Conservation (phyloP, 2,888 invertebrate species). For the Chelonus formosanus region DNA sequence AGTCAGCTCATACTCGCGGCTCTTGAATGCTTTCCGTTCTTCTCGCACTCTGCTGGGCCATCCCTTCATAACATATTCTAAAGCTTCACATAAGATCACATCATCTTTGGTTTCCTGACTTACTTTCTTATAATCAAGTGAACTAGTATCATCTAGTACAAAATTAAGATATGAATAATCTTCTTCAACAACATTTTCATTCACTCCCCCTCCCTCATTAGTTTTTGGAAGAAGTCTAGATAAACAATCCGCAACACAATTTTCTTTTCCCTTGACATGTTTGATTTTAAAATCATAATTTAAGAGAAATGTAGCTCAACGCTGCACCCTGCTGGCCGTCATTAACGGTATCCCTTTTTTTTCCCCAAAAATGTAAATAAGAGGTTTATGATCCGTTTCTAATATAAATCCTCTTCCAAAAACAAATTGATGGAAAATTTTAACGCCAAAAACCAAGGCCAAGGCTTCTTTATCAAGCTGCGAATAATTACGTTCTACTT, state of each 20-base stretch:
- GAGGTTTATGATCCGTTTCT: slow-evolving; percentile 32
- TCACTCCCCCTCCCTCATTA: not conserved
- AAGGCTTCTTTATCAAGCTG: slow-evolving; percentile 47
- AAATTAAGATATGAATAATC: slow-evolving; percentile 10
- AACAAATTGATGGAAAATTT: slow-evolving; percentile 29
- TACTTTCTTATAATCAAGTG: not conserved
- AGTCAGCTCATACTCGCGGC: slow-evolving; percentile 23
- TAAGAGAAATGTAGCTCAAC: slow-evolving; percentile 6
- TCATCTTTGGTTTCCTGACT: not conserved
- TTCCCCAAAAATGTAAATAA: slow-evolving; percentile 4
- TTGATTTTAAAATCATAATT: slow-evolving; percentile 4
- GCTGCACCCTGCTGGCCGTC: not conserved
- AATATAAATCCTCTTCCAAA: slow-evolving; percentile 28
- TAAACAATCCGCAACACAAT: slow-evolving; percentile 1
- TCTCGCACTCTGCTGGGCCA: too few species aligned
- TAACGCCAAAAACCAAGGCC: slow-evolving; percentile 37
- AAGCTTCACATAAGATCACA: not conserved
- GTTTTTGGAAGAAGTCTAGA: not conserved
- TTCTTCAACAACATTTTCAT: too few species aligned
- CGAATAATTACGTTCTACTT: slow-evolving; percentile 39
- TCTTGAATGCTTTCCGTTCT: slow-evolving; percentile 6
- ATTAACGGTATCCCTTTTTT: not conserved
- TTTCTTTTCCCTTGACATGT: not conserved
- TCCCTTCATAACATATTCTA: not conserved
- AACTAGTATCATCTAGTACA: not conserved